phyloP scores from a whole-genome alignment of 2,888 invertebrate genomes.

The Hirudinaria manillensis region DNA sequence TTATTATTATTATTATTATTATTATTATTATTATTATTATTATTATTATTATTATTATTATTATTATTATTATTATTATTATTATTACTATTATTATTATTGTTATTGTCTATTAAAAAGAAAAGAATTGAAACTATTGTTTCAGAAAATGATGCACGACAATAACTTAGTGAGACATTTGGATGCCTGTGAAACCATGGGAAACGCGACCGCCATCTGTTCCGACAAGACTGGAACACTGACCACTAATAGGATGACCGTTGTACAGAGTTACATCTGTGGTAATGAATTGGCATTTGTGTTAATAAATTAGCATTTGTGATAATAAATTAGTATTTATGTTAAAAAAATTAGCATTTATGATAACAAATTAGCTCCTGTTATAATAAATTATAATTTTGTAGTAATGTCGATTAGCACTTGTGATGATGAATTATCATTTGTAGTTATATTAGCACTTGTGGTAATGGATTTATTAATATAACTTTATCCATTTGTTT shows the following conservation, averaged over 20 bases:
- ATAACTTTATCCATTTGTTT: too few species aligned
- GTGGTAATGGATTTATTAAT: too few species aligned
- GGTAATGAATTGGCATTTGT: conserved; percentile 57
- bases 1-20: not conserved
- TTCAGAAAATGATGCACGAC: conserved; percentile 97
- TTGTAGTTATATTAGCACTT: too few species aligned
- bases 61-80: not conserved
- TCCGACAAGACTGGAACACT: conserved; percentile 99
- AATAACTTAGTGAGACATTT: conserved; percentile 97
- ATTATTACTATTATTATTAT: not conserved
- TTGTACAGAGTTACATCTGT: conserved; percentile 90
- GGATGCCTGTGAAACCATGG: conserved; percentile 99
- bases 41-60: too few species aligned
- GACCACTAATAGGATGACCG: conserved; percentile 90
- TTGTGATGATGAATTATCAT: too few species aligned
- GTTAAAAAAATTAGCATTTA: too few species aligned
- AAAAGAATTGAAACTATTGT: not conserved
- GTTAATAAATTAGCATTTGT: not conserved
- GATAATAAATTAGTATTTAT: not conserved
- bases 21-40: not conserved
- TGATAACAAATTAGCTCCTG: too few species aligned
- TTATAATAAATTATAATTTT: too few species aligned
- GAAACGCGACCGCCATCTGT: conserved; percentile 98
- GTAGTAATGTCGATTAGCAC: too few species aligned
- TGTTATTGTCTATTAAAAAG: too few species aligned